phyloP scores from a whole-genome alignment of 2,113 vertebrate genomes.

The Megaceryle torquata region DNA sequence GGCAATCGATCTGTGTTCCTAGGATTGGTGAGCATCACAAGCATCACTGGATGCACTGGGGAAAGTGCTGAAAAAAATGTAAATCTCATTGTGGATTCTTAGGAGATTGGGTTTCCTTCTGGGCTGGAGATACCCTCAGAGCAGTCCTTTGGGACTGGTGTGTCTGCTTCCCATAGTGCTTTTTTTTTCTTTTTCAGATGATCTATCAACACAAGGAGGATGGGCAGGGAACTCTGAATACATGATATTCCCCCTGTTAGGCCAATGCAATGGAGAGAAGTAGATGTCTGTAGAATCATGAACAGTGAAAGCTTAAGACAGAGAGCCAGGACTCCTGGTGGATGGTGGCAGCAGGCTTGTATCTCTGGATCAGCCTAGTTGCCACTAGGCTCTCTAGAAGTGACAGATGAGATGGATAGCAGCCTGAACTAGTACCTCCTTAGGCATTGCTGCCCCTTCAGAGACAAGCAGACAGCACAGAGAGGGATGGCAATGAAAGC shows the following conservation, averaged over 20 bases:
- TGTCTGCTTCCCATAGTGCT: background rate
- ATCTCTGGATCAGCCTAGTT: background rate
- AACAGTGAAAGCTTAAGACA: background rate
- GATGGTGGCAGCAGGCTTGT: background rate
- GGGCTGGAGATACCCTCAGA: background rate
- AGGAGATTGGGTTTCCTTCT: background rate
- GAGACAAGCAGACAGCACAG: background rate
- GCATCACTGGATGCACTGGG: background rate
- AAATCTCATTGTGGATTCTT: background rate
- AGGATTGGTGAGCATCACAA: background rate
- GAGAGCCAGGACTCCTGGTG: background rate
- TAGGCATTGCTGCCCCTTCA: background rate
- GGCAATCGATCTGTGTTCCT: background rate
- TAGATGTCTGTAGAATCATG: background rate
- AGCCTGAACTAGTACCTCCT: background rate
- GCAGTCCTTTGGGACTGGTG: background rate
- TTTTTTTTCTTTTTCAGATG: background rate
- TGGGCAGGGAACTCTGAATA: background rate
- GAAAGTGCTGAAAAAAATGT: background rate
- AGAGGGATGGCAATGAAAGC: background rate
- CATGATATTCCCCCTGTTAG: background rate
- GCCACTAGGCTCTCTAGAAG: background rate
- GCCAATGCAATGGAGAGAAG: background rate
- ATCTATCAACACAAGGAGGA: background rate
- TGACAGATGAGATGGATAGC: background rate